Conservation (phyloP, 2,797 vertebrate species). For the Silurus aristotelis region DNA sequence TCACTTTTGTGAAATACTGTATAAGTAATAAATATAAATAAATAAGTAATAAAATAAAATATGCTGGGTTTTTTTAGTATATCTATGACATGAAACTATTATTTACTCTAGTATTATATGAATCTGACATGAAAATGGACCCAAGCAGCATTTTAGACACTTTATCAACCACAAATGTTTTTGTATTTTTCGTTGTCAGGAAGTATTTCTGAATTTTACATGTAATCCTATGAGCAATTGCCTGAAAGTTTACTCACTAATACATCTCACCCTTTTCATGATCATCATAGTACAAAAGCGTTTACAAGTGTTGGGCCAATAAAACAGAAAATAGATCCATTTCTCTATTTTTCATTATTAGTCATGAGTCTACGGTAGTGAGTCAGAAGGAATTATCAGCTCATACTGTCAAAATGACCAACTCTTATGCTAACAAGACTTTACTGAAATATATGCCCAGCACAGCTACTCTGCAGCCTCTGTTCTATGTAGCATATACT, state of each 20-base stretch:
- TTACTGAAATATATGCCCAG: background rate
- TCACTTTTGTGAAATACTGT: too few species aligned
- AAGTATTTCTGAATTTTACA: background rate
- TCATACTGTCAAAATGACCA: background rate
- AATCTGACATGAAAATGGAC: background rate
- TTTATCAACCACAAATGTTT: background rate
- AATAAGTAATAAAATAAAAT: background rate
- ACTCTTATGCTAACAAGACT: background rate
- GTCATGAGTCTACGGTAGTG: background rate
- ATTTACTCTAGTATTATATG: background rate
- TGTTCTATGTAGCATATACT: slow-evolving; percentile 25
- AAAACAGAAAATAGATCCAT: background rate
- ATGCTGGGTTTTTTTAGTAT: too few species aligned
- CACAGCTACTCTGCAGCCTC: background rate
- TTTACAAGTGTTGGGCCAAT: background rate
- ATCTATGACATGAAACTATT: background rate
- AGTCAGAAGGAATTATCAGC: background rate
- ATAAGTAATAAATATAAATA: background rate
- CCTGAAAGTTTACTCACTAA: too few species aligned
- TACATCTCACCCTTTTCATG: background rate
- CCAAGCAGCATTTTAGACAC: background rate
- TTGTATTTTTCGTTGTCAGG: background rate
- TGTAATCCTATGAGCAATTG: background rate
- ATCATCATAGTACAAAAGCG: background rate
- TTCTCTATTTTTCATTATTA: background rate